Base-by-base conservation (phyloP, 1,140 invertebrate genomes). In the Ceratina calcarata region DNA sequence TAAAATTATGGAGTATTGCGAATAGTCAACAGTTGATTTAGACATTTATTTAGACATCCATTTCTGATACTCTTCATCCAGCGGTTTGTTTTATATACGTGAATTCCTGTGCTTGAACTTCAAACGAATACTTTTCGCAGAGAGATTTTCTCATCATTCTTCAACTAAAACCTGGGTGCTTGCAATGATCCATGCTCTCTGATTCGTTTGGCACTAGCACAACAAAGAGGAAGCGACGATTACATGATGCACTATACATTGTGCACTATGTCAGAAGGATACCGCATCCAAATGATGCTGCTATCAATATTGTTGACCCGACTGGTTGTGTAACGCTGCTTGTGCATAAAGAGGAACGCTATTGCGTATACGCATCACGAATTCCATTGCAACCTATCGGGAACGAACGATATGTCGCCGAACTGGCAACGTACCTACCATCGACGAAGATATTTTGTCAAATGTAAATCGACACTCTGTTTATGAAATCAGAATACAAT, bases 391-490 rank as follows among this genome's bases (percentile, higher is more conserved):
- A 10, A 45, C 37, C 37, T 72, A 27, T 13, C 16, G 6, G 58
- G 58, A 49, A 72, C 57, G 70, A 72, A 37, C 32, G 32, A 37
- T 37, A 6, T 45, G 70, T 32, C 69, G 69, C 66, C 37, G 49
- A 49, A 72, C 60, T 58, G 37, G n/a, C 57, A 58, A 62, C 70
- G 49, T 27, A 37, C 8, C 37, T 45, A 45, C 57, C 20, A 72
- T 72, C 32, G 62, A n/a, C 49, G 49, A 74, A 51, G 61, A 8
- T 37, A 15, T n/a, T 24, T 64, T 58, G 45, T 22, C 66, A 24
- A 66, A 85, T 71, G 76, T 67, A 84, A 84, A 84, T 76, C 83
- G 82, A 62, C 57, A 83, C 74, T 66, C 67, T 77, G 77, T 60
- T 80, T 84, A 83, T 84, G 60, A 83, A 67, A 83, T 64, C 76